Percentiles rank a stretch among this genome's conserved stretches.
These are phyloP conservation scores for Tinea pellionella DNA, from an alignment of 2,888 invertebrate species.

Conservation along the genomic window DNA sequence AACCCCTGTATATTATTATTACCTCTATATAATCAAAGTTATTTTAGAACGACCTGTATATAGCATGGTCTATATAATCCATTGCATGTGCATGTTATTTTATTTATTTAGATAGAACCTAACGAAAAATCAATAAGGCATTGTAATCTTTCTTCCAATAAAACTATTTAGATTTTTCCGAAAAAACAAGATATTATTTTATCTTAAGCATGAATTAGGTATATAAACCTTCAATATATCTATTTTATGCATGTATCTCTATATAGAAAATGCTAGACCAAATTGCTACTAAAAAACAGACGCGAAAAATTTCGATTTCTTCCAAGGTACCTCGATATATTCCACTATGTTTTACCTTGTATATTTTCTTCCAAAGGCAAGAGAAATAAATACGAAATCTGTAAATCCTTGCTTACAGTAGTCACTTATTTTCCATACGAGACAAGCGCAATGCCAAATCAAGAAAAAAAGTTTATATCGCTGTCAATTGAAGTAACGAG, in stretches of 20 bases:
- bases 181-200: too few species aligned
- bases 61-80: neutral
- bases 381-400: neutral
- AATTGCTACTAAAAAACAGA: neutral
- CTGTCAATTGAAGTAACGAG: neutral
- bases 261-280: too few species aligned
- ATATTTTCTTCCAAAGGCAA: neutral
- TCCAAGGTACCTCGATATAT: neutral
- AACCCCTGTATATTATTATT: slow-evolving; percentile 20
- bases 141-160: too few species aligned
- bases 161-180: too few species aligned
- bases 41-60: neutral
- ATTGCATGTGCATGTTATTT: neutral
- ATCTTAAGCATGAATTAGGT: too few species aligned
- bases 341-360: neutral
- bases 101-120: neutral
- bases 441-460: neutral
- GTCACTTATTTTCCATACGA: neutral
- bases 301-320: neutral
- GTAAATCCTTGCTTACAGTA: neutral
- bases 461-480: neutral
- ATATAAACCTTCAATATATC: too few species aligned
- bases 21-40: slow-evolving; percentile 18
- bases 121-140: too few species aligned
- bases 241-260: too few species aligned